phyloP scores from a whole-genome alignment of 1,140 invertebrate genomes.

The Colletes latitarsis region DNA sequence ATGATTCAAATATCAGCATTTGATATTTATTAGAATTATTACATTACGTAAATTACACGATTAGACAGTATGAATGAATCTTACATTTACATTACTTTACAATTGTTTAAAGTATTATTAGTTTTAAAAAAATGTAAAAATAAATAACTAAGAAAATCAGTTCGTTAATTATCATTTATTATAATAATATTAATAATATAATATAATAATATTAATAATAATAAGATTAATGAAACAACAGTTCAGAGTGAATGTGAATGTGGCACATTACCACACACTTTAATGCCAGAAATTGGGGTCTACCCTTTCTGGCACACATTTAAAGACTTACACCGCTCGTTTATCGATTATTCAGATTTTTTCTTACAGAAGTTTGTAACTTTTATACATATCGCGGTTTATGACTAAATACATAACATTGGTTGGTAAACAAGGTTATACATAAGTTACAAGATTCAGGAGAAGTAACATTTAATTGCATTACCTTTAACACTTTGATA shows the following conservation, averaged over 20 bases:
- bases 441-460: slow-evolving; percentile 13
- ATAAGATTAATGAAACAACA: slow-evolving; percentile 55
- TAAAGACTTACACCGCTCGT: slow-evolving; percentile 4
- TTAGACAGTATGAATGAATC: not conserved
- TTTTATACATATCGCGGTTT: slow-evolving; percentile 47
- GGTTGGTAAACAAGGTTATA: slow-evolving; percentile 32
- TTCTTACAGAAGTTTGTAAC: slow-evolving; percentile 38
- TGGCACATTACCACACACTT: slow-evolving; percentile 25
- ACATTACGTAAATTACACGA: not conserved
- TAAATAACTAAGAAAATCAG: slow-evolving; percentile 11
- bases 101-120: not conserved
- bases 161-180: slow-evolving; percentile 49
- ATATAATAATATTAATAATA: slow-evolving; percentile 39
- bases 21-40: not conserved
- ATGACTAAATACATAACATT: slow-evolving; percentile 47
- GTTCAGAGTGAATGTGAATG: slow-evolving; percentile 31
- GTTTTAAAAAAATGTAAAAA: not conserved
- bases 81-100: slow-evolving; percentile 19
- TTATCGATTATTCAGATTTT: slow-evolving; percentile 44
- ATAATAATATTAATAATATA: slow-evolving; percentile 56
- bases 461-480: slow-evolving; percentile 28
- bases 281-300: slow-evolving; percentile 31
- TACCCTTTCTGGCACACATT: slow-evolving; percentile 20
- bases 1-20: not conserved
- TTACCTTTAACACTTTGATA: slow-evolving; percentile 25